phyloP scores from a whole-genome alignment of 2,113 vertebrate species.

The Indicator maculatus region DNA sequence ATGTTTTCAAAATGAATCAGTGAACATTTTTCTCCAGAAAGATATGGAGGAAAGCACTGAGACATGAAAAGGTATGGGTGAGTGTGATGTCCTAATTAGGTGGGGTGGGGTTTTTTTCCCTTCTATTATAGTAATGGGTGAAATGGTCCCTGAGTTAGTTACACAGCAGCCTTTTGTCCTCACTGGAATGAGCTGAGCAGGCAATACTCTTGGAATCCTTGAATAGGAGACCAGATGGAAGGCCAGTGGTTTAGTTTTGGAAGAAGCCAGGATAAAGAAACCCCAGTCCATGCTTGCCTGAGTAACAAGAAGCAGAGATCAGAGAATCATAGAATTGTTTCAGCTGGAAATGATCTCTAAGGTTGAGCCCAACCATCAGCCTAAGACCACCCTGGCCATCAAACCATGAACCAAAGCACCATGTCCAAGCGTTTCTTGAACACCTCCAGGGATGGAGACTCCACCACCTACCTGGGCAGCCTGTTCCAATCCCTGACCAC shows the following conservation, averaged over 20 bases:
- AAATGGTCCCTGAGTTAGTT: not conserved
- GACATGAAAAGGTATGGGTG: not conserved
- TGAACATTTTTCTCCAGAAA: not conserved
- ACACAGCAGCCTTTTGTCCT: not conserved
- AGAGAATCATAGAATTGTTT: no score
- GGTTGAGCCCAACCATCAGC: no score
- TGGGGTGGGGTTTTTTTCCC: not conserved
- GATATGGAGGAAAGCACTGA: not conserved
- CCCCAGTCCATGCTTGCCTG: rapidly evolving
- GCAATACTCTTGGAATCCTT: not conserved
- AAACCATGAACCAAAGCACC: no score
- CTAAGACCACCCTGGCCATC: no score
- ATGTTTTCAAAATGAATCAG: not conserved
- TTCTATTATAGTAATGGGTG: not conserved
- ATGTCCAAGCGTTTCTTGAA: no score
- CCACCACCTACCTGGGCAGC: no score
- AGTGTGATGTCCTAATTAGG: no score
- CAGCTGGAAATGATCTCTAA: no score
- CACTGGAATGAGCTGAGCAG: not conserved
- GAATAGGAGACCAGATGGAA: not conserved
- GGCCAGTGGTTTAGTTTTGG: not conserved
- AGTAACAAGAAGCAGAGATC: no score
- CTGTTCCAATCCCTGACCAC: no score
- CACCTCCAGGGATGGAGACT: no score
- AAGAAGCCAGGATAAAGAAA: not conserved